Conservation (phyloP, 2,797 vertebrate species). For the Helicolenus hilgendorfi region DNA sequence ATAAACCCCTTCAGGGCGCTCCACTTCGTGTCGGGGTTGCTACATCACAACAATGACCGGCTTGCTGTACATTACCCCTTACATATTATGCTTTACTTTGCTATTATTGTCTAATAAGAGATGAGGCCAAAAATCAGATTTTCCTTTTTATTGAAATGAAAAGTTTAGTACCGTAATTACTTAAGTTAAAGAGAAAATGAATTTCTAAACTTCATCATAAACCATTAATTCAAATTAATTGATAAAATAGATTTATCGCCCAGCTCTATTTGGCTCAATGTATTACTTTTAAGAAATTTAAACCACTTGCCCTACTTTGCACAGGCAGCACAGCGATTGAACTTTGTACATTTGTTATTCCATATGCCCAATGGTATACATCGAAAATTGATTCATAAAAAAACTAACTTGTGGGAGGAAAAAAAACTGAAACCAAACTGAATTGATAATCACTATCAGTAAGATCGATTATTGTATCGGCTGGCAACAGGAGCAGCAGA, state of each 20-base stretch:
- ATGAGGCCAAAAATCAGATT: too few relatives aligned
- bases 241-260: too few relatives aligned
- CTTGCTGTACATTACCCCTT: too few relatives aligned
- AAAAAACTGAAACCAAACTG: conserved; percentile 90
- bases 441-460: conserved; percentile 85
- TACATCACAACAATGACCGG: too few relatives aligned
- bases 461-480: conserved; percentile 83
- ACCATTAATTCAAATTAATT: too few relatives aligned
- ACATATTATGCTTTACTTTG: too few relatives aligned
- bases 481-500: conserved; percentile 90
- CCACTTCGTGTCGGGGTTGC: too few relatives aligned
- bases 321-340: background rate
- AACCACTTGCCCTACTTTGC: background rate
- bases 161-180: too few relatives aligned
- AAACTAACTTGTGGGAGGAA: conserved; percentile 52
- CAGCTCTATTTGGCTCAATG: background rate
- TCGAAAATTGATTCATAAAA: conserved; percentile 55
- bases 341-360: conserved; percentile 29
- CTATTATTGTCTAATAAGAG: background rate
- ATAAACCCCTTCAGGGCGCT: too few relatives aligned
- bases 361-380: conserved; percentile 96
- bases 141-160: background rate
- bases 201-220: too few relatives aligned
- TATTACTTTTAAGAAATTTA: background rate
- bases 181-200: too few relatives aligned